Conservation (phyloP, 1,140 invertebrate species). For the Spodoptera frugiperda region DNA sequence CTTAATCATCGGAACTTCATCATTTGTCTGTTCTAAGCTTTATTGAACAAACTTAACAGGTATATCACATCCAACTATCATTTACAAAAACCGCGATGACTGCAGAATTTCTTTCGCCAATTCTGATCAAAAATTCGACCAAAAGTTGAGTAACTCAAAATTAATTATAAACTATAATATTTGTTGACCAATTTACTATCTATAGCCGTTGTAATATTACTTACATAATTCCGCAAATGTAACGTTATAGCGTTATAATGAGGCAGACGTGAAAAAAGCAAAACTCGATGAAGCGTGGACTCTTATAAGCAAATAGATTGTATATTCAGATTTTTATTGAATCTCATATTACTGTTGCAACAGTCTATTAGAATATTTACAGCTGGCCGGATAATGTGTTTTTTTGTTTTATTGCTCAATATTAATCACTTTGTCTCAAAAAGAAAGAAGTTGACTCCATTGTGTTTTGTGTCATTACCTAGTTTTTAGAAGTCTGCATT, state of each 20-base stretch:
- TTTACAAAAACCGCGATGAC: no score
- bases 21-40: no score
- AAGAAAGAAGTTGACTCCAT: no score
- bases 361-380: slow-evolving; percentile 9
- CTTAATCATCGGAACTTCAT: no score
- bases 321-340: slow-evolving; percentile 39
- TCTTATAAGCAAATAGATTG: slow-evolving; percentile 48
- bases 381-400: not conserved
- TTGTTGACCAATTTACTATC: not conserved
- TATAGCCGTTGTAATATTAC: slow-evolving; percentile 11
- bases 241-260: slow-evolving; percentile 43
- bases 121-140: not conserved
- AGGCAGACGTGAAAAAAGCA: slow-evolving; percentile 45
- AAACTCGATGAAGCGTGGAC: slow-evolving; percentile 44
- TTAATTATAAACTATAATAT: slow-evolving; percentile 10
- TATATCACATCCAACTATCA: no score
- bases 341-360: slow-evolving; percentile 42
- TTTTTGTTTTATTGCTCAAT: not conserved
- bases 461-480: no score
- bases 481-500: no score
- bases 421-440: no score
- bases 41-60: no score
- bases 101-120: no score
- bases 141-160: slow-evolving; percentile 11
- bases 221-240: slow-evolving; percentile 33